phyloP scores from a whole-genome alignment of 2,888 invertebrate species.

The Corbicula japonica region DNA sequence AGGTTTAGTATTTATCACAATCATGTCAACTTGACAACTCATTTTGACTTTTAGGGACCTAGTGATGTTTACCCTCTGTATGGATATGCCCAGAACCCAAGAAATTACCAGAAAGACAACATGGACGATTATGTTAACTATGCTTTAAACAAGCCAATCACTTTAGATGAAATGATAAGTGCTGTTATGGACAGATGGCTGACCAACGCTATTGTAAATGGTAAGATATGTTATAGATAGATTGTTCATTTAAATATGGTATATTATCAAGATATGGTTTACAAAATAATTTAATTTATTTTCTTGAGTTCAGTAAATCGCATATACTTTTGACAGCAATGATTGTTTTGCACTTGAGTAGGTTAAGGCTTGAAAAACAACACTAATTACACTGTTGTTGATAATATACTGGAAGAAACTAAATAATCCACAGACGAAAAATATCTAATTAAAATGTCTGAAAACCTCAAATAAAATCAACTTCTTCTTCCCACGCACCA shows the following conservation, averaged over 20 bases:
- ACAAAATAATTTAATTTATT: not conserved
- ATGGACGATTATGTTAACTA: slow-evolving; percentile 52
- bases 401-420: too few relatives aligned
- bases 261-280: not conserved
- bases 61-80: slow-evolving; percentile 62
- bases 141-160: slow-evolving; percentile 55
- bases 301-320: too few relatives aligned
- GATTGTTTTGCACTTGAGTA: too few relatives aligned
- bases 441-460: too few relatives aligned
- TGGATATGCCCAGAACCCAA: slow-evolving; percentile 36
- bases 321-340: too few relatives aligned
- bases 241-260: not conserved
- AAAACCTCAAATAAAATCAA: too few relatives aligned
- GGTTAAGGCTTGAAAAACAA: too few relatives aligned
- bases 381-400: too few relatives aligned
- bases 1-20: not conserved
- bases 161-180: slow-evolving; percentile 67
- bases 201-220: slow-evolving; percentile 67
- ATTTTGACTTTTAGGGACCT: slow-evolving; percentile 2
- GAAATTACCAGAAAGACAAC: slow-evolving; percentile 5
- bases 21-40: not conserved
- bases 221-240: slow-evolving; percentile 29
- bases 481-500: too few relatives aligned
- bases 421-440: too few relatives aligned
- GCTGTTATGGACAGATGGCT: slow-evolving; percentile 69